Base-by-base conservation (phyloP, 2,888 invertebrate species). In the Encarsia formosa region DNA sequence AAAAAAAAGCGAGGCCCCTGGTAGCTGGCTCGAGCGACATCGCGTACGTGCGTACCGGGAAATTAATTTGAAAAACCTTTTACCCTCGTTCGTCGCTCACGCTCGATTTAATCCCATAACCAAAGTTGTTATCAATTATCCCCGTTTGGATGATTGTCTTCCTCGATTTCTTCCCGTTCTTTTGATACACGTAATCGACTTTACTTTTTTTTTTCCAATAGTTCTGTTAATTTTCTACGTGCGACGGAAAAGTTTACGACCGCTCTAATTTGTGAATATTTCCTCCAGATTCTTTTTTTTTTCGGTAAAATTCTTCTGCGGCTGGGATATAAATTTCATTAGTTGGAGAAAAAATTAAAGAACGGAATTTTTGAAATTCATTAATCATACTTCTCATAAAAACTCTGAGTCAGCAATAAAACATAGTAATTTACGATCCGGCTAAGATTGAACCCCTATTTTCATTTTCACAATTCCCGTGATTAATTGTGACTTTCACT, bases 41-140 rank as follows among this genome's bases (percentile, higher is more conserved):
- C 16, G 18, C 34, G 41, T 29, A 24, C 26, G 38, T 40, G 43
- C 26, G 24, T 40, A 31, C 18, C 55, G 58, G 59, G 57, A 64
- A 62, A 64, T 65, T 63, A 65, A 65, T 65, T 64, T 52, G 54
- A 46, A 62, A 57, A 58, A 60, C 56, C 60, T 63, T 64, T 61
- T 61, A 63, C 58, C 61, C 41, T 19, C 37, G 22, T 20, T n/a
- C 6, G 38, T 56, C 40, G 45, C 52, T 61, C 54, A 58, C 60
- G 59, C 64, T 61, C 64, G 57, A 65, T 65, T 64, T 65, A 63
- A 62, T 64, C 61, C 59, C 51, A 49, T 57, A 61, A 61, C 59
- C 59, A 59, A 60, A 61, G 59, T 61, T 61, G 58, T 63, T n/a
- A 62, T 63, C 60, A 61, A 63, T 64, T 63, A 61, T 58, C 46